Base-by-base conservation (phyloP, 2,113 vertebrate species). In the Symphodus melops region DNA sequence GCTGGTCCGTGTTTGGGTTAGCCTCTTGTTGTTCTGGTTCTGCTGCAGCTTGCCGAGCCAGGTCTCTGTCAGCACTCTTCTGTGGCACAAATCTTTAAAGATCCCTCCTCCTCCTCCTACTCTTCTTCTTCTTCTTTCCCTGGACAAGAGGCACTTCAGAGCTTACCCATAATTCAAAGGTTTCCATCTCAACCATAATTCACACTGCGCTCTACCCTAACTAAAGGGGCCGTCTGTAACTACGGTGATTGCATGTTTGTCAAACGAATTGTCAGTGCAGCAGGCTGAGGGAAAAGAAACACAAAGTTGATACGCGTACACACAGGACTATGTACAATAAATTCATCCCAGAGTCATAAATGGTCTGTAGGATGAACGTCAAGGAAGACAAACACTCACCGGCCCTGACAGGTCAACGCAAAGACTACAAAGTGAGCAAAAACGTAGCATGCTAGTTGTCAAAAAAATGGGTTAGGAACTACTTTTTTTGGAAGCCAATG, bases 191-290 rank as follows among this genome's bases (percentile, higher is more conserved):
- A 64, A 90, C 91, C 84, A 91, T 90, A 93, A 92, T 92, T 92
- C 87, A 93, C 87, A 86, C 91, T 88, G 76, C 69, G 56, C 84
- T 82, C 86, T 77, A 79, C 86, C 73, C 84, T 91, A 89, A 91
- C 86, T 93, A 91, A 91, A 93, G 87, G 84, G 87, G 86, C 87
- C 81, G 91, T 92, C 91, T 92, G 87, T 79, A 91, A 89, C 89
- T 86, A 82, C 37, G 68, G 70, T 89, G 90, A 93, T 92, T 93
- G 91, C 89, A 92, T 91, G 91, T 92, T 93, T 93, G 91, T 92
- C 88, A 89, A 90, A 81, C 75, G 73, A 87, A 90, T 82, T 92
- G 88, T 89, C 88, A 86, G 83, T 68, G 88, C 75, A 82, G 88
- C 71, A 82, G 79, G 79, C 79, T 77, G 52, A 71, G 72, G 53